Base-by-base conservation (phyloP, 2,888 invertebrate genomes). In the Molanna angustata region DNA sequence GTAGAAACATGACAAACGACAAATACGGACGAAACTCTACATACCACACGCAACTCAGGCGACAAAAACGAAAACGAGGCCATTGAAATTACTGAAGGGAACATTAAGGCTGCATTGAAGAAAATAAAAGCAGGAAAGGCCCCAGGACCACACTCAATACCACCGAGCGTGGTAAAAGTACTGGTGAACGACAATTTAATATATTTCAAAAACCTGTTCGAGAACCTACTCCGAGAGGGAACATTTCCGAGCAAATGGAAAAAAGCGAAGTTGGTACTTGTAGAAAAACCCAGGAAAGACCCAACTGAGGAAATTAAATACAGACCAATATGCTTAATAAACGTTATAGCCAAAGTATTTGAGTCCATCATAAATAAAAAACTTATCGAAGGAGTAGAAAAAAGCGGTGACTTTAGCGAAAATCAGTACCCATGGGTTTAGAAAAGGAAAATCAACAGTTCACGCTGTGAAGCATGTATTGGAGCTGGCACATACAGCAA, bases 401-500 rank as follows among this genome's bases (percentile, higher is more conserved):
- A 35, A 35, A 35, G n/a, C 4, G 13, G 13, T n/a, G 35, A 7
- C 35, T 11, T 35, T 11, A 35, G 35, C 35, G 35, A 35, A 7
- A 35, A 35, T 13, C 35, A 35, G 14, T 35, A n/a, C n/a, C n/a
- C n/a, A 11, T 35, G 35, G 35, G 35, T 35, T 35, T 13, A 35
- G 35, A 35, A 35, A 35, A 13, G 35, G 35, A 7, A 35, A 13
- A 13, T n/a, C 35, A 35, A 35, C 35, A 13, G 35, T 35, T 4
- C 7, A 35, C 35, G 35, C 35, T 6, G 14, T 35, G 4, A 35
- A 35, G 4, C 7, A 35, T 7, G 35, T 35, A 35, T 7, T 35
- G 14, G 11, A 7, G 4, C 13, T 35, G 35, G 35, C 35, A 35
- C 4, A 35, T 11, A 13, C 7, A 35, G 35, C 35, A 35, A 35